Percentiles rank a stretch among this genome's conserved stretches.
Conservation (phyloP, 2,113 vertebrate genomes). For the Rhinogobius similis region DNA sequence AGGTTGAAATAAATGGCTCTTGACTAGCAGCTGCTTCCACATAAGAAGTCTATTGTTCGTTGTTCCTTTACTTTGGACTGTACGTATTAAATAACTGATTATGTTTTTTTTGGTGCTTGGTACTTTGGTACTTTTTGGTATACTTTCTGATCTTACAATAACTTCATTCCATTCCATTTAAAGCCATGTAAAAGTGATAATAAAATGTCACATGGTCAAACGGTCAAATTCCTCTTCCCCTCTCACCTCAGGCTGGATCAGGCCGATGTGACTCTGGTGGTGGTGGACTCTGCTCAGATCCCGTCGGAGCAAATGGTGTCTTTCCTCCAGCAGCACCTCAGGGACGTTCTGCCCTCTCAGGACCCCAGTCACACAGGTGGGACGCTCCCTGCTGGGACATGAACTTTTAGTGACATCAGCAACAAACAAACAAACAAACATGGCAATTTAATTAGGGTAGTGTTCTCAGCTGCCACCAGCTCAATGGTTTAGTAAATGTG, state of each 20-base stretch:
- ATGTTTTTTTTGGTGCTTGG: too few relatives aligned
- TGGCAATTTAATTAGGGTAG: not conserved
- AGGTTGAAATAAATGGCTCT: slow-evolving; percentile 20
- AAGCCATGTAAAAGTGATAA: too few relatives aligned
- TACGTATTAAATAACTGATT: not conserved
- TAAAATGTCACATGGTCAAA: too few relatives aligned
- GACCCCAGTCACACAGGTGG: slow-evolving; percentile 42
- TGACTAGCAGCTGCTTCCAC: slow-evolving; percentile 40
- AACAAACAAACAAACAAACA: not conserved
- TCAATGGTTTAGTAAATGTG: too few relatives aligned
- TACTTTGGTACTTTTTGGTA: too few relatives aligned
- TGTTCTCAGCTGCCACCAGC: too few relatives aligned
- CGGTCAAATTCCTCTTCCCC: too few relatives aligned
- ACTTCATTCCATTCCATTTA: too few relatives aligned
- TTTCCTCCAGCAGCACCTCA: slow-evolving; percentile 53
- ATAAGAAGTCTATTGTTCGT: not conserved
- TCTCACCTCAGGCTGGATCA: slow-evolving; percentile 53
- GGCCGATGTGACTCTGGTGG: slow-evolving; percentile 71
- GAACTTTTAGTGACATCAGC: not conserved
- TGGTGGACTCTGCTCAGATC: slow-evolving; percentile 58
- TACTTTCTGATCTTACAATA: too few relatives aligned
- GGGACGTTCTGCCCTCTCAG: slow-evolving; percentile 34
- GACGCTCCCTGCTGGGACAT: not conserved
- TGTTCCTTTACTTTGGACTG: too few relatives aligned
- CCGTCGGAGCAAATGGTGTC: slow-evolving; percentile 35